Base-by-base conservation (phyloP, 2,113 vertebrate genomes). In the Sebastes schlegelii region DNA sequence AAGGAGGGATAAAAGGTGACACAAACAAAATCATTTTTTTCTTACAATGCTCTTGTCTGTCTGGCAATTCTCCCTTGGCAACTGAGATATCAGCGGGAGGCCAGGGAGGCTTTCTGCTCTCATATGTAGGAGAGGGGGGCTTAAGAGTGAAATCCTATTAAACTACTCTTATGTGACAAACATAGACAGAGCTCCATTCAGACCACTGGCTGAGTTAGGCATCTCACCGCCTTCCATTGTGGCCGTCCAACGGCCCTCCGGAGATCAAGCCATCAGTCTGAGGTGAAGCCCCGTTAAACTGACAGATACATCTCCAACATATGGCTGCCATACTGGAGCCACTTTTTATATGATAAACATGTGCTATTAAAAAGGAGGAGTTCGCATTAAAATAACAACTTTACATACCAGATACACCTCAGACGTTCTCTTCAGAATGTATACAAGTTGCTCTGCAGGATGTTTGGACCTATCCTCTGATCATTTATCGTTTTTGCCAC, bases 111-210 rank as follows among this genome's bases (percentile, higher is more conserved):
- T 83, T 84, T 86, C 64, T 86, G 63, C 54, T 72, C 79, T 83
- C 74, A 84, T 85, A 88, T 62, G 75, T 58, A 86, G 79, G 80
- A 89, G 75, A 79, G 73, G 85, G 70, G 71, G 91, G 90, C 90
- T 95, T 94, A 94, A 80, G 90, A 71, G 81, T 67, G 74, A 95
- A 95, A 96, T 95, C 94, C 94, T 94, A 94, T 95, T 96, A 95
- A 93, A 90, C 85, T 87, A 78, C 90, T 92, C 92, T 93, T 91
- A 90, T 92, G 93, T 92, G 91, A 93, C 94, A 92, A 93, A 93
- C 92, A 90, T 65, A 85, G 88, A 91, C 88, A 90, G 90, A 87
- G 88, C 81, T 94, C 87, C 78, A 88, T 92, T 90, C 80, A 89
- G 89, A 87, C 86, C 87, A 78, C 93, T 92, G 83, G 86, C 92